These are phyloP conservation scores for Coelinius sp. DNA, from an alignment of 2,888 invertebrate species.

Conservation along the genomic window DNA sequence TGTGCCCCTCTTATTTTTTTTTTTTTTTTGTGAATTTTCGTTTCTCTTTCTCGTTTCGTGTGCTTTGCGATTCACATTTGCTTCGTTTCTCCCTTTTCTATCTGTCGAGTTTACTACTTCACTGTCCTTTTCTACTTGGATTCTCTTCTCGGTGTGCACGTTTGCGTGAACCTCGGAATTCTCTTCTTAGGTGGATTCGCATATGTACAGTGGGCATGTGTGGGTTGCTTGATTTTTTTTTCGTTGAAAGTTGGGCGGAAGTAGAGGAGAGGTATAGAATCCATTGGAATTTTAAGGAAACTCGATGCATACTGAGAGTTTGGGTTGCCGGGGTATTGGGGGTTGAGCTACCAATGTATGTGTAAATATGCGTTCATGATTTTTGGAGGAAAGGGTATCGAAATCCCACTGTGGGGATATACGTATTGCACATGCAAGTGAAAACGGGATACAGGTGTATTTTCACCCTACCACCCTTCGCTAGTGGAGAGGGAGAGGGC, in stretches of 20 bases:
- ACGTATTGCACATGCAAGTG: conserved; percentile 40
- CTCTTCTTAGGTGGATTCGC: conserved; percentile 12
- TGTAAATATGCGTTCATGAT: conserved; percentile 36
- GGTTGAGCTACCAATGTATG: conserved; percentile 6
- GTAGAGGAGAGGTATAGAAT: conserved; percentile 49
- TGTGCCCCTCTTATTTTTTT: conserved; percentile 28
- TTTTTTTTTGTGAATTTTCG: conserved; percentile 26
- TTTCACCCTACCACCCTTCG: conserved; percentile 36
- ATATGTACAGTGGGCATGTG: conserved; percentile 36
- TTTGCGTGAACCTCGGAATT: conserved; percentile 23
- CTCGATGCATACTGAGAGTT: conserved; percentile 62
- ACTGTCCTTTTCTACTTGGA: conserved; percentile 19
- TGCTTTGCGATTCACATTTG: conserved; percentile 42
- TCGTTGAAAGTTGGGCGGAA: conserved; percentile 38
- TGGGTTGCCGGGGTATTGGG: conserved; percentile 41
- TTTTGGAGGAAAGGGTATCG: conserved; percentile 6
- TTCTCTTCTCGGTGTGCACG: conserved; percentile 1
- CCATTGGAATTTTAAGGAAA: conserved; percentile 66
- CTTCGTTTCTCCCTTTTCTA: conserved; percentile 41
- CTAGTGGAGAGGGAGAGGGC: conserved; percentile 1
- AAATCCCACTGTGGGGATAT: neutral
- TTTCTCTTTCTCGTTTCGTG: conserved; percentile 36
- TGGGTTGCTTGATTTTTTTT: conserved; percentile 22
- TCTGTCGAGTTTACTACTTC: conserved; percentile 37
- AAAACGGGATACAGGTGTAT: conserved; percentile 48